Percentiles rank a stretch among this genome's conserved stretches.
phyloP scores from a whole-genome alignment of 2,797 vertebrate species.

The Eulemur coronatus region DNA sequence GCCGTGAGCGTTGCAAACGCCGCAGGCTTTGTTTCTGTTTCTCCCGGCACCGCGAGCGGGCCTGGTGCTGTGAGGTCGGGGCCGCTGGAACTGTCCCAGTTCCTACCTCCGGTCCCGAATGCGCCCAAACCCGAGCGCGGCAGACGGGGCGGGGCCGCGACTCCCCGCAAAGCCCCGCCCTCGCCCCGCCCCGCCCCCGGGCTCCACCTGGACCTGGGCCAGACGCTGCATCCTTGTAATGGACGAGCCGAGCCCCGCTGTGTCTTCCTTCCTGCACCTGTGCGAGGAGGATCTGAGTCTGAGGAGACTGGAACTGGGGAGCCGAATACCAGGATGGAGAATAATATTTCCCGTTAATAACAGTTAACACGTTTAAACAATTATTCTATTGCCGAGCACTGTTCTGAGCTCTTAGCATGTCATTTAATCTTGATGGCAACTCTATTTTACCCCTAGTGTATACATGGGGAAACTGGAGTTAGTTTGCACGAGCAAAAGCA shows the following conservation, averaged over 20 bases:
- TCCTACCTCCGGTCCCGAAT: accelerated
- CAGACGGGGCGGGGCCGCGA: accelerated
- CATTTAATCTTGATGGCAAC: neutral
- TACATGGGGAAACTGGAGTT: neutral
- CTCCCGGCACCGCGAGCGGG: accelerated
- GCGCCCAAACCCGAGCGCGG: accelerated
- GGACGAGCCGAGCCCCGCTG: neutral
- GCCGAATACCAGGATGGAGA: neutral
- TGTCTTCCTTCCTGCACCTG: neutral
- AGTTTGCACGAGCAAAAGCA: neutral
- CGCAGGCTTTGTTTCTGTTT: neutral
- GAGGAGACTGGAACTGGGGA: neutral
- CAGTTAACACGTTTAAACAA: neutral
- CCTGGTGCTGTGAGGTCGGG: neutral
- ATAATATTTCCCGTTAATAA: neutral
- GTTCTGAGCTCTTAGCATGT: neutral
- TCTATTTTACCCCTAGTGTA: neutral
- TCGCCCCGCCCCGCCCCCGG: neutral
- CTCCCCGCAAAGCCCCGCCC: neutral
- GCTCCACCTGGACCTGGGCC: accelerated
- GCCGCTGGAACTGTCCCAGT: accelerated
- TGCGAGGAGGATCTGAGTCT: neutral
- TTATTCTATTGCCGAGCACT: neutral
- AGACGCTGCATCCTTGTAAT: neutral
- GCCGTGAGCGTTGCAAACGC: neutral